Percentiles rank a stretch among this genome's conserved stretches.
These are phyloP conservation scores for Holcopasites calliopsidis DNA, from an alignment of 1,140 invertebrate genomes.

Conservation along the genomic window DNA sequence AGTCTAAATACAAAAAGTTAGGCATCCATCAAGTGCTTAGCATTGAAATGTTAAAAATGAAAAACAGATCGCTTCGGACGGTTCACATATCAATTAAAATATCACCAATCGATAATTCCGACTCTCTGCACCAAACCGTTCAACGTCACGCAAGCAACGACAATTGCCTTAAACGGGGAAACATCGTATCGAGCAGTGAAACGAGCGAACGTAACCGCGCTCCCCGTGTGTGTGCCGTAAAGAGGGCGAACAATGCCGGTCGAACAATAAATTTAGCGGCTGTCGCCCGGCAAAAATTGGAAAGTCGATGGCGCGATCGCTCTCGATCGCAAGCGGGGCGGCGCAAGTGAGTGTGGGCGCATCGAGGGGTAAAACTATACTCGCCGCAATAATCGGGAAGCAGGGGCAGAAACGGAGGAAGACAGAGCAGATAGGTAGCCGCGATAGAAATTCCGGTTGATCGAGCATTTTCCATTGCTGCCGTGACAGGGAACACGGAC, in stretches of 20 bases:
- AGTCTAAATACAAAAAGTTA: too few relatives aligned
- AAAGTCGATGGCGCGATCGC: neutral
- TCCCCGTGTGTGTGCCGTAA: neutral
- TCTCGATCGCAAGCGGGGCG: neutral
- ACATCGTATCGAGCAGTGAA: neutral
- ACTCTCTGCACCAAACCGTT: too few relatives aligned
- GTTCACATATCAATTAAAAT: too few relatives aligned
- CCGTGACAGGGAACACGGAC: slow-evolving; percentile 66
- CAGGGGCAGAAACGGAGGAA: neutral
- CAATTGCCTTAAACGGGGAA: too few relatives aligned
- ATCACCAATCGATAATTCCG: too few relatives aligned
- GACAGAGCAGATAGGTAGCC: slow-evolving; percentile 27
- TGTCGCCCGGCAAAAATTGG: slow-evolving; percentile 1
- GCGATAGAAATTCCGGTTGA: slow-evolving; percentile 61
- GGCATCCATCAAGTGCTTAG: too few relatives aligned
- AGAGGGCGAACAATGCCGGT: neutral
- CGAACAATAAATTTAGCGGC: slow-evolving; percentile 12
- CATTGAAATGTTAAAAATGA: too few relatives aligned
- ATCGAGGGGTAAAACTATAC: slow-evolving; percentile 10
- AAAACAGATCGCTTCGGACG: too few relatives aligned
- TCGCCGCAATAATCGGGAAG: slow-evolving; percentile 22
- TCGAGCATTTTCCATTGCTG: slow-evolving; percentile 61
- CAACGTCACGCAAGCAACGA: too few relatives aligned
- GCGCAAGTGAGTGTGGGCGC: neutral
- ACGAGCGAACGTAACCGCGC: neutral